phyloP scores from a whole-genome alignment of 2,797 vertebrate species.

The Clamator glandarius region DNA sequence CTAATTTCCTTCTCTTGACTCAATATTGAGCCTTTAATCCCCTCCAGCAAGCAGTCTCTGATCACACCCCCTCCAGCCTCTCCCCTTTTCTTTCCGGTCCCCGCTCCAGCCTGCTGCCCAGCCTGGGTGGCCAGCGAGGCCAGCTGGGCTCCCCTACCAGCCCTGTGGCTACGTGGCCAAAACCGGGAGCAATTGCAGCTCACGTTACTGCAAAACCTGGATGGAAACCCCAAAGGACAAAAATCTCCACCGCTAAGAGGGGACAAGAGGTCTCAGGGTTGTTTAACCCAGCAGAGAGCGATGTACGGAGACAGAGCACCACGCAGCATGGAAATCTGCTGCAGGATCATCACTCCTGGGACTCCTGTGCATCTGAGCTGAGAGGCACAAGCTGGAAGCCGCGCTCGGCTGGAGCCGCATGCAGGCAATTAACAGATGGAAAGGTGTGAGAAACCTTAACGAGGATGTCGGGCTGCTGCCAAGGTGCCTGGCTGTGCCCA shows the following conservation, averaged over 20 bases:
- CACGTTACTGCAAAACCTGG: neutral
- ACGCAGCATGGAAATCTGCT: neutral
- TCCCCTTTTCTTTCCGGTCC: neutral
- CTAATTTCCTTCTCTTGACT: constrained; percentile 51
- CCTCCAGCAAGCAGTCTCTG: neutral
- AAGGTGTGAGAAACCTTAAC: neutral
- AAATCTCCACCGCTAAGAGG: neutral
- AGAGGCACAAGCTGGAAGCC: neutral
- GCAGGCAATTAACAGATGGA: neutral
- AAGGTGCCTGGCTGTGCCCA: neutral
- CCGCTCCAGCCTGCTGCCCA: neutral
- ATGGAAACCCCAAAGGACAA: neutral
- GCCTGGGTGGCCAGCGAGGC: neutral
- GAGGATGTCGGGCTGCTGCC: neutral
- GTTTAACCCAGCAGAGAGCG: neutral
- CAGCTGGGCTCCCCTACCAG: neutral
- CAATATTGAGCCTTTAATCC: constrained; percentile 52
- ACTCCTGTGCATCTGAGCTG: neutral
- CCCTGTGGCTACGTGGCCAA: too few species aligned
- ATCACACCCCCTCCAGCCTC: neutral
- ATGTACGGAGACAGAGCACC: neutral
- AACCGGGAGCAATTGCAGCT: neutral
- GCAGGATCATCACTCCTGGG: rapidly evolving
- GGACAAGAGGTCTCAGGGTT: neutral
- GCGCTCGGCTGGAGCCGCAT: neutral